These are phyloP conservation scores for Apostichopus japonicus DNA, from an alignment of 35 echinoderm and acorn worm species.

Conservation along the genomic window DNA sequence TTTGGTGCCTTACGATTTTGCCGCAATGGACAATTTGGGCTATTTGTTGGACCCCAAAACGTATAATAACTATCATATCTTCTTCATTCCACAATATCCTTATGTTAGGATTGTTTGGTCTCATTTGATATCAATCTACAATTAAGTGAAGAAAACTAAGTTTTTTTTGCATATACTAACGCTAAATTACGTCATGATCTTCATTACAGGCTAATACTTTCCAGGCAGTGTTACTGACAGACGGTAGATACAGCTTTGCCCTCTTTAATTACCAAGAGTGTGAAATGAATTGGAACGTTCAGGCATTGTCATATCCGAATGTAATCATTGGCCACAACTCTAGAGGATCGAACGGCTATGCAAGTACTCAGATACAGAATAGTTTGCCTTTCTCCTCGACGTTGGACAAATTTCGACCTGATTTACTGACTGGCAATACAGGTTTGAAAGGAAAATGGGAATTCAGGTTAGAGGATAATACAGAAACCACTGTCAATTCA, in stretches of 20 bases:
- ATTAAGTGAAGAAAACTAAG: too few species aligned
- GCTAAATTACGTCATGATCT: too few species aligned
- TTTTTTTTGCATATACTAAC: too few species aligned
- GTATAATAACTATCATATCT: too few species aligned
- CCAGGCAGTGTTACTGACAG: slow-evolving; percentile 66
- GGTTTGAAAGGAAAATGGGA: slow-evolving; percentile 31
- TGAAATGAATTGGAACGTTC: slow-evolving; percentile 68
- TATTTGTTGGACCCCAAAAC: too few species aligned
- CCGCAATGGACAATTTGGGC: too few species aligned
- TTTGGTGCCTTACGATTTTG: too few species aligned
- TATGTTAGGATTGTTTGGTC: too few species aligned
- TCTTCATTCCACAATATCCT: too few species aligned
- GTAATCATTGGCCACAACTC: slow-evolving; percentile 67
- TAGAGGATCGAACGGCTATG: background rate
- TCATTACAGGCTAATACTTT: slow-evolving; percentile 67
- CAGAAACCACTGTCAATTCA: slow-evolving; percentile 33
- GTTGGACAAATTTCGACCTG: slow-evolving; percentile 15
- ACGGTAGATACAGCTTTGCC: slow-evolving; percentile 55
- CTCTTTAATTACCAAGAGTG: slow-evolving; percentile 61
- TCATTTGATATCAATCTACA: too few species aligned
- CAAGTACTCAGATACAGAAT: slow-evolving; percentile 6
- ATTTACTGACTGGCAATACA: slow-evolving; percentile 41
- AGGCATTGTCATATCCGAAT: background rate
- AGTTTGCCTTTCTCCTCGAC: background rate
- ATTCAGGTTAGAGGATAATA: slow-evolving; percentile 55